A percentile compares a stretch with the other conserved stretches of the same genome.
These are phyloP conservation scores for Arctocebus calabarensis DNA, from an alignment of 2,797 vertebrate genomes.

Conservation along the genomic window DNA sequence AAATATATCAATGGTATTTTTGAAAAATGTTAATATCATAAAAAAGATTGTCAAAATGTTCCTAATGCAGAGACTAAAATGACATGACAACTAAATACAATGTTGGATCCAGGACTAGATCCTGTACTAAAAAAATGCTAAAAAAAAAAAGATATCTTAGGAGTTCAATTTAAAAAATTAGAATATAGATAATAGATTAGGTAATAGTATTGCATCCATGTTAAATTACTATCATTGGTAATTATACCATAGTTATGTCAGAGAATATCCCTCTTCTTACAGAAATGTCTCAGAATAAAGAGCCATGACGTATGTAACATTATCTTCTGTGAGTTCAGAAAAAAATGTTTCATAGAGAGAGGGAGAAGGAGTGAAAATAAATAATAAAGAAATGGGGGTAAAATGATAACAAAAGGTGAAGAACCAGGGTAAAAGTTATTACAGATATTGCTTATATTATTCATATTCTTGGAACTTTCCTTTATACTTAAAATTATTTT, in stretches of 20 bases:
- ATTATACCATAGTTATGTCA: neutral
- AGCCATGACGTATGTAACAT: neutral
- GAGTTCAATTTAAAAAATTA: slow-evolving; percentile 43
- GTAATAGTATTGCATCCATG: neutral
- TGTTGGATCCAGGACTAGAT: neutral
- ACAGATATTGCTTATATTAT: neutral
- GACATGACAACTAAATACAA: neutral
- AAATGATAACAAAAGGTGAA: slow-evolving; percentile 9
- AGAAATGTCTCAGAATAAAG: neutral
- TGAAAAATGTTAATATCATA: neutral
- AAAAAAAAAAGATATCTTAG: neutral
- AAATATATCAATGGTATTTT: neutral
- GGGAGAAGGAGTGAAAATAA: neutral
- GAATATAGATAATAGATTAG: neutral
- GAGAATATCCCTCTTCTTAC: neutral
- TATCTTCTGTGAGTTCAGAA: neutral
- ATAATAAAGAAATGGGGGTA: slow-evolving; percentile 31
- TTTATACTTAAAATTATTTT: neutral
- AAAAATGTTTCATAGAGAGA: neutral
- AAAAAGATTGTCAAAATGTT: slow-evolving; percentile 11
- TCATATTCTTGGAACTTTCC: slow-evolving; percentile 15
- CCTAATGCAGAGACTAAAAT: neutral
- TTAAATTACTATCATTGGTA: neutral
- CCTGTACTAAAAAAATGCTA: neutral
- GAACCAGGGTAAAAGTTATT: neutral